These are phyloP conservation scores for Bombylius discolor DNA, from an alignment of 2,888 invertebrate genomes.

Conservation along the genomic window DNA sequence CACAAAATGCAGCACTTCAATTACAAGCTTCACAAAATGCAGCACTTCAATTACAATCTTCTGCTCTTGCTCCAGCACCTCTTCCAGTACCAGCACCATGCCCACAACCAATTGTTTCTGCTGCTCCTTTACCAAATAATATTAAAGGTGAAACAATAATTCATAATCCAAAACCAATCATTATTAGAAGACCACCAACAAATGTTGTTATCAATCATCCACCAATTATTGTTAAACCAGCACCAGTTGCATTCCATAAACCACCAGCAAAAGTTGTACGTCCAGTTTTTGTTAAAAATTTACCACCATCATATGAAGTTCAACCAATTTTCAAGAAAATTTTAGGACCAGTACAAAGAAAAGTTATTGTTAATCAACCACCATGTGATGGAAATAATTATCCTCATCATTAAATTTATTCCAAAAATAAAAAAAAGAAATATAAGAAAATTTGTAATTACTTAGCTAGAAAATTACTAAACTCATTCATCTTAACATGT, in stretches of 20 bases:
- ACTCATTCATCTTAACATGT: too few relatives aligned
- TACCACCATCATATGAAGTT: constrained; percentile 32
- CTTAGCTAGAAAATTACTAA: too few relatives aligned
- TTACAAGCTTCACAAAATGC: too few relatives aligned
- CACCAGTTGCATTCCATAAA: constrained; percentile 33
- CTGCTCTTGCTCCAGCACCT: too few relatives aligned
- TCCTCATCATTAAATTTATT: too few relatives aligned
- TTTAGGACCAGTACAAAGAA: constrained; percentile 19
- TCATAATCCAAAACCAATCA: constrained; percentile 33
- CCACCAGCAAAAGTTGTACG: constrained; percentile 33
- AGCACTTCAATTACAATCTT: too few relatives aligned
- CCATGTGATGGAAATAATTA: neutral
- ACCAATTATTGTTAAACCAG: constrained; percentile 33
- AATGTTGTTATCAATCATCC: constrained; percentile 33
- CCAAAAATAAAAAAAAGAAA: too few relatives aligned
- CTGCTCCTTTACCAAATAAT: neutral
- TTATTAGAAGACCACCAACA: constrained; percentile 34
- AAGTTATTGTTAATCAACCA: neutral
- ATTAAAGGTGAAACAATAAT: constrained; percentile 25
- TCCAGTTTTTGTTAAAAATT: constrained; percentile 30
- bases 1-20: too few relatives aligned
- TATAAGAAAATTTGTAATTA: too few relatives aligned
- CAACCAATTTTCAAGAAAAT: constrained; percentile 34
- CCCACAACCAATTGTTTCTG: neutral
- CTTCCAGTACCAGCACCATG: neutral